phyloP scores from a whole-genome alignment of 1,140 invertebrate genomes.

The Matsumurasca onukii region DNA sequence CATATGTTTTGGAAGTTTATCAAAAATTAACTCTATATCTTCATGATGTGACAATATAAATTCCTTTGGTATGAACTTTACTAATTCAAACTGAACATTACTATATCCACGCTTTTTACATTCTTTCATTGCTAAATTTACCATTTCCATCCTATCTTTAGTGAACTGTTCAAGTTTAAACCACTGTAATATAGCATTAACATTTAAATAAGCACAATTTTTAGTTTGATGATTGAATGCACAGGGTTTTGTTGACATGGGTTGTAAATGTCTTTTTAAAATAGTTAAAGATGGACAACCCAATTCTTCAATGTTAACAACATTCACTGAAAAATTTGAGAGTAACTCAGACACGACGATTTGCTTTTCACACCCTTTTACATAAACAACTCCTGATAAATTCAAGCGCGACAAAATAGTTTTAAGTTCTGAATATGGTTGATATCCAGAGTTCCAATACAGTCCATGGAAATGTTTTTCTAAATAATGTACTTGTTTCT shows the following conservation, averaged over 20 bases:
- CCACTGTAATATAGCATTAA: conserved; percentile 14
- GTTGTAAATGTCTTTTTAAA: not conserved
- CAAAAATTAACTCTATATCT: not conserved
- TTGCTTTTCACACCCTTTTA: conserved; percentile 10
- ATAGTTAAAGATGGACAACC: not conserved
- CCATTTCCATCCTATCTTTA: not conserved
- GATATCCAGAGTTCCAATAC: not conserved
- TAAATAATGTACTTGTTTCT: conserved; percentile 1
- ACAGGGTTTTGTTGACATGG: not conserved
- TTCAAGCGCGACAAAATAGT: not conserved
- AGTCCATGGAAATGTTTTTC: conserved; percentile 7
- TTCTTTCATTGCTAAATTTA: not conserved
- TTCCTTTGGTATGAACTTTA: conserved; percentile 3
- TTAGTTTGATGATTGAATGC: not conserved
- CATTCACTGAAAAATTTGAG: not conserved
- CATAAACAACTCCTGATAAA: conserved; percentile 5
- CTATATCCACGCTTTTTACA: not conserved
- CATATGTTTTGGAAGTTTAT: not conserved
- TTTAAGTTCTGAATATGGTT: not conserved
- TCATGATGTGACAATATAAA: not conserved
- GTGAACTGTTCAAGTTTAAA: not conserved
- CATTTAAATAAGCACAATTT: conserved; percentile 15
- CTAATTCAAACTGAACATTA: not conserved
- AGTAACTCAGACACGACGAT: not conserved
- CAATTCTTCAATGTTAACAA: conserved; percentile 10